phyloP scores from a whole-genome alignment of 2,113 vertebrate genomes.

The Labeo rohita region DNA sequence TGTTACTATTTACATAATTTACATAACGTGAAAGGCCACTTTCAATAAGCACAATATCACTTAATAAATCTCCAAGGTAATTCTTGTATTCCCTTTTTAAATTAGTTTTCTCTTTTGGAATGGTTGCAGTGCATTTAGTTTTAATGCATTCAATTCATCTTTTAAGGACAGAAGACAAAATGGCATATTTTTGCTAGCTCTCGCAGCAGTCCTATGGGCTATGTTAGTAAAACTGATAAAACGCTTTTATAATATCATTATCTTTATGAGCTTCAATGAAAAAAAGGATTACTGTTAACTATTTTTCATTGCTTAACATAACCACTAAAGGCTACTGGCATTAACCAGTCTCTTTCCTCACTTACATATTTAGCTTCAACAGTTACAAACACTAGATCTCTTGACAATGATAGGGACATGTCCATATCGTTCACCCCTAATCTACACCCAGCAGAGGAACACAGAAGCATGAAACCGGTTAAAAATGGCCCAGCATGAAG shows the following conservation, averaged over 20 bases:
- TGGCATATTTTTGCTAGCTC: neutral
- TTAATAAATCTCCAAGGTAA: neutral
- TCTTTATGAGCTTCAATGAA: neutral
- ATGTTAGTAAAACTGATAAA: neutral
- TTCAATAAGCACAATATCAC: neutral
- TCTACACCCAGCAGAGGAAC: neutral
- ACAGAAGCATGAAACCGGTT: neutral
- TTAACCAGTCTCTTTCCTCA: neutral
- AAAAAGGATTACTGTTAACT: neutral
- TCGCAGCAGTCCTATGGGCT: neutral
- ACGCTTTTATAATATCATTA: neutral
- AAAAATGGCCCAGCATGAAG: slow-evolving; percentile 32
- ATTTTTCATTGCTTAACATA: neutral
- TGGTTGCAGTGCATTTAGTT: neutral
- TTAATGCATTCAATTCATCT: neutral
- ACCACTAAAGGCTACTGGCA: neutral
- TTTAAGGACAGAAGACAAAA: neutral
- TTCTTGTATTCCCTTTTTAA: neutral
- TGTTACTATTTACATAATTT: neutral
- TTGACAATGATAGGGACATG: neutral
- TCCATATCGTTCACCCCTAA: neutral
- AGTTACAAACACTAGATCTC: neutral
- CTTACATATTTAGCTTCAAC: neutral
- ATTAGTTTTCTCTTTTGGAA: neutral
- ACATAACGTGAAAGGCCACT: neutral